Conservation (phyloP, 2,888 invertebrate genomes). For the Pammene fasciana region DNA sequence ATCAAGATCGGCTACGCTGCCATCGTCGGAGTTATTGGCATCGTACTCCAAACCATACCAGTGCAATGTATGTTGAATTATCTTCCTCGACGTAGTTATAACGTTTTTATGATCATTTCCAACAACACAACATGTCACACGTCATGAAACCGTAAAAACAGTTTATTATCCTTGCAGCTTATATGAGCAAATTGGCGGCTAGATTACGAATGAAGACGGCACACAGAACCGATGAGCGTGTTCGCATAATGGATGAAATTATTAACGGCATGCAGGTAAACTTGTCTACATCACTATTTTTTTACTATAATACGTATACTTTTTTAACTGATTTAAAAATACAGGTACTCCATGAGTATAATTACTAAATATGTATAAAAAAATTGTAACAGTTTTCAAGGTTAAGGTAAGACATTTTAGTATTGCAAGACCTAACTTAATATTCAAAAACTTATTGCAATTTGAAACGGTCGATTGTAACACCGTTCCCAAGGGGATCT, state of each 20-base stretch:
- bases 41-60: slow-evolving; percentile 91
- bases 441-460: too few relatives aligned
- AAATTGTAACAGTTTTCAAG: too few relatives aligned
- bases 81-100: neutral
- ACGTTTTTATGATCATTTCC: neutral
- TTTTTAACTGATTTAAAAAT: too few relatives aligned
- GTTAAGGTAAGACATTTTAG: too few relatives aligned
- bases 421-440: too few relatives aligned
- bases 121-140: slow-evolving; percentile 5
- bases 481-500: too few relatives aligned
- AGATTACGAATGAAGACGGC: slow-evolving; percentile 90
- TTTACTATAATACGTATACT: too few relatives aligned
- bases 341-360: too few relatives aligned
- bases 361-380: too few relatives aligned
- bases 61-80: slow-evolving; percentile 86
- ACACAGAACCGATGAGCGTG: slow-evolving; percentile 92
- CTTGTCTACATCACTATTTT: slow-evolving; percentile 66
- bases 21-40: slow-evolving; percentile 89
- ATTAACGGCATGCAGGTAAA: slow-evolving; percentile 95
- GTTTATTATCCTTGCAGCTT: slow-evolving; percentile 70
- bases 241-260: slow-evolving; percentile 97
- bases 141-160: slow-evolving; percentile 12
- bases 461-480: too few relatives aligned
- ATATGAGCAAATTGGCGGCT: slow-evolving; percentile 86
- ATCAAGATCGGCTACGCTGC: slow-evolving; percentile 88